Conservation (phyloP, 2,888 invertebrate genomes). For the Eurois occulta region DNA sequence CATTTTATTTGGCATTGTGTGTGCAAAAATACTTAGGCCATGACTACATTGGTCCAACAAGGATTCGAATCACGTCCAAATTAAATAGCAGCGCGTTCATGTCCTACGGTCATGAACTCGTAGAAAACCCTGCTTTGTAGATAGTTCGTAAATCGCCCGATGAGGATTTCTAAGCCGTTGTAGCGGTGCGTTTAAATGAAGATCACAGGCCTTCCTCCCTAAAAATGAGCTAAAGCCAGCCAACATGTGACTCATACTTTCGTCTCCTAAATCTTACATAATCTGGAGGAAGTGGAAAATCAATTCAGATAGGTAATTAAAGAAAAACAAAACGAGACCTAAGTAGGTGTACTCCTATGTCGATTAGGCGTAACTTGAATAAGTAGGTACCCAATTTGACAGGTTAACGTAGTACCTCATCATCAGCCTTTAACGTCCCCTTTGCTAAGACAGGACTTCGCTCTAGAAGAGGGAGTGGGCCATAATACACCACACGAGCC, state of each 20-base stretch:
- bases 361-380: not conserved
- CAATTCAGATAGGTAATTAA: not conserved
- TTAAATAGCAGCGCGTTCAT: conserved; percentile 26
- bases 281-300: too few relatives aligned
- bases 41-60: not conserved
- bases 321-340: not conserved
- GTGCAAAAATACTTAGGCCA: conserved; percentile 33
- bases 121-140: conserved; percentile 7
- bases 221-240: not conserved
- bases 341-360: too few relatives aligned
- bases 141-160: not conserved
- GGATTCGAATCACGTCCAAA: conserved; percentile 34
- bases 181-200: not conserved
- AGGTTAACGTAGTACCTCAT: too few relatives aligned
- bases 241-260: not conserved
- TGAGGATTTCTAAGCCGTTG: not conserved
- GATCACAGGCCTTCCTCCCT: not conserved
- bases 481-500: not conserved
- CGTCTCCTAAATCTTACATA: not conserved
- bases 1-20: conserved; percentile 58
- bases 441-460: not conserved
- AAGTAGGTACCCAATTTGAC: not conserved
- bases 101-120: conserved; percentile 4
- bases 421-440: not conserved
- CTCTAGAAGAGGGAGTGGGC: not conserved